Evolutionary conservation across 2,888 invertebrate species (phyloP).

Genomic region (Asteroscopus sphinx): DNA sequence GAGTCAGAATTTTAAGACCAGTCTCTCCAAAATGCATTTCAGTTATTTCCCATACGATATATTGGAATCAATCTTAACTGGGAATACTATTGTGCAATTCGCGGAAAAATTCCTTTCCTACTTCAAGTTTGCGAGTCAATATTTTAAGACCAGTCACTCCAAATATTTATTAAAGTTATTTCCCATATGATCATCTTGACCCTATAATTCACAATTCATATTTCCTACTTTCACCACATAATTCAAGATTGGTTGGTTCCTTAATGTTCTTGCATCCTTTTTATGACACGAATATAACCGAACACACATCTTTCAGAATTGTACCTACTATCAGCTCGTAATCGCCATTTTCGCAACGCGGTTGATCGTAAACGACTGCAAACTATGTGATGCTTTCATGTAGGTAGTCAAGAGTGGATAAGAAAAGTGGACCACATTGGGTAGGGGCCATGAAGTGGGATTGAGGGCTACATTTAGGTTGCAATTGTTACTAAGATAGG

Average conservation of each 20-base stretch:
- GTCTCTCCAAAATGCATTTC: too few species aligned
- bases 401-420: conserved; percentile 2
- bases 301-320: conserved; percentile 26
- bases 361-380: conserved; percentile 39
- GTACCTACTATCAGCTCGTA: conserved; percentile 24
- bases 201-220: conserved; percentile 5
- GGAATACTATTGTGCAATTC: too few species aligned
- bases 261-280: conserved; percentile 24
- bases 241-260: conserved; percentile 27
- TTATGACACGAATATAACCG: conserved; percentile 34
- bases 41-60: too few species aligned
- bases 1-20: too few species aligned
- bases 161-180: too few species aligned
- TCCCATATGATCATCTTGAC: too few species aligned
- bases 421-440: neutral
- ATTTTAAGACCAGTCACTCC: too few species aligned
- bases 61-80: too few species aligned
- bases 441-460: neutral
- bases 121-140: too few species aligned
- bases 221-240: conserved; percentile 22
- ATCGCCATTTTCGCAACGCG: conserved; percentile 33
- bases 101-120: too few species aligned
- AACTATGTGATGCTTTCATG: conserved; percentile 35
- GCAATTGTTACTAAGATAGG: neutral
- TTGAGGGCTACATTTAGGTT: neutral